A percentile compares a stretch with the other conserved stretches of the same genome.
Conservation (phyloP, 2,888 invertebrate species). For the Panopea generosa region DNA sequence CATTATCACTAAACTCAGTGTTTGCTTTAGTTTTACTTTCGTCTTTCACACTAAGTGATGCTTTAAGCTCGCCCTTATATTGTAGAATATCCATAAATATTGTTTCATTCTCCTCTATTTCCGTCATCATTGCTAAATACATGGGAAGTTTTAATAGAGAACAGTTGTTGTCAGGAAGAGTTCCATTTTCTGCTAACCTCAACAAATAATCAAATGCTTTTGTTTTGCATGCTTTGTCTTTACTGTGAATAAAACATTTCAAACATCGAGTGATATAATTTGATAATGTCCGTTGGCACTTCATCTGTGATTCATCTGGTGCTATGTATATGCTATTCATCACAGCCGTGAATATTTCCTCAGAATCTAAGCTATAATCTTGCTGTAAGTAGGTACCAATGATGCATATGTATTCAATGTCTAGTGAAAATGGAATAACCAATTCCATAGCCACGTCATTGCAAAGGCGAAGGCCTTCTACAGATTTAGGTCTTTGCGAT, state of each 20-base stretch:
- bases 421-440: background rate
- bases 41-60: too few species aligned
- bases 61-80: too few species aligned
- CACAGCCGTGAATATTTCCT: constrained; percentile 1
- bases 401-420: background rate
- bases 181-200: background rate
- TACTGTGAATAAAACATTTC: too few species aligned
- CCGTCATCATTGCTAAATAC: constrained; percentile 5
- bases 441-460: constrained; percentile 16
- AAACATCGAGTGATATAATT: constrained; percentile 43
- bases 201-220: constrained; percentile 15
- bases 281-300: constrained; percentile 18
- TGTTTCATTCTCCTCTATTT: constrained; percentile 3
- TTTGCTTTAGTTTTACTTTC: too few species aligned
- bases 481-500: background rate
- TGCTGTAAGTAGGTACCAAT: background rate
- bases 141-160: constrained; percentile 28
- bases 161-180: constrained; percentile 16
- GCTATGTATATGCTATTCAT: background rate
- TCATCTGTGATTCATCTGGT: too few species aligned
- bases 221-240: too few species aligned
- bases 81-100: too few species aligned
- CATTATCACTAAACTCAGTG: too few species aligned
- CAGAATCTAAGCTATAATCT: constrained; percentile 1
- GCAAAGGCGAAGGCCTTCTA: constrained; percentile 22